A percentile compares a stretch with the other conserved stretches of the same genome.
These are phyloP conservation scores for Vulpes lagopus DNA, from an alignment of 2,113 vertebrate genomes.

Conservation along the genomic window DNA sequence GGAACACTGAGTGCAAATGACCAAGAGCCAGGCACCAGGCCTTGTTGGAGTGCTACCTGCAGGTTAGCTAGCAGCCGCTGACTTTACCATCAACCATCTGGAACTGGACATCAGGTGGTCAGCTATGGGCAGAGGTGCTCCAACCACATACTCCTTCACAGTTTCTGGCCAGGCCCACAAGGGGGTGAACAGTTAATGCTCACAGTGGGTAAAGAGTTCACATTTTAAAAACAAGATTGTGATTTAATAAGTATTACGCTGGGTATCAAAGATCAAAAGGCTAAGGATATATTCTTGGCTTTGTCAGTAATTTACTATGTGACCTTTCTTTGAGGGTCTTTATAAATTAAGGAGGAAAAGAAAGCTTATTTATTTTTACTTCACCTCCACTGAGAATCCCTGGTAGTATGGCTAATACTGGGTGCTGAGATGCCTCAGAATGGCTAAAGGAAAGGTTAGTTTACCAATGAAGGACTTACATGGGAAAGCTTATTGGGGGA, in stretches of 20 bases:
- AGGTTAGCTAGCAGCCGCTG: fast-evolving
- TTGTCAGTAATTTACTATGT: neutral
- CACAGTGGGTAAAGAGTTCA: no score
- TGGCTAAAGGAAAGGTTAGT: fast-evolving
- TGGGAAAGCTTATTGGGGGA: constrained; percentile 95
- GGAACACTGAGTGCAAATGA: neutral
- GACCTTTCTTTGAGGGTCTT: constrained; percentile 31
- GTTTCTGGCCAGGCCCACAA: neutral
- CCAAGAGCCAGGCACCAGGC: fast-evolving
- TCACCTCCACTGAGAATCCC: neutral
- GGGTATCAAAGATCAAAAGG: neutral
- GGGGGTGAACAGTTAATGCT: neutral
- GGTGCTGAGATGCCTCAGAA: neutral
- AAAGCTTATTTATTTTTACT: neutral
- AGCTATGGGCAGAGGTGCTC: fast-evolving
- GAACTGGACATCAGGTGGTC: fast-evolving
- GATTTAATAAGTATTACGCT: neutral
- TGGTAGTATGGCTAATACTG: fast-evolving
- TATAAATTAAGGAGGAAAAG: neutral
- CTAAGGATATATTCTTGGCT: neutral
- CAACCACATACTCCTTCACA: neutral
- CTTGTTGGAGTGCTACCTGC: fast-evolving
- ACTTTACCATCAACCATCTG: fast-evolving
- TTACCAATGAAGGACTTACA: constrained; percentile 88
- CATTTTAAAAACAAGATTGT: neutral